These are phyloP conservation scores for Lucifuga dentata DNA, from an alignment of 2,113 vertebrate species.

Conservation along the genomic window DNA sequence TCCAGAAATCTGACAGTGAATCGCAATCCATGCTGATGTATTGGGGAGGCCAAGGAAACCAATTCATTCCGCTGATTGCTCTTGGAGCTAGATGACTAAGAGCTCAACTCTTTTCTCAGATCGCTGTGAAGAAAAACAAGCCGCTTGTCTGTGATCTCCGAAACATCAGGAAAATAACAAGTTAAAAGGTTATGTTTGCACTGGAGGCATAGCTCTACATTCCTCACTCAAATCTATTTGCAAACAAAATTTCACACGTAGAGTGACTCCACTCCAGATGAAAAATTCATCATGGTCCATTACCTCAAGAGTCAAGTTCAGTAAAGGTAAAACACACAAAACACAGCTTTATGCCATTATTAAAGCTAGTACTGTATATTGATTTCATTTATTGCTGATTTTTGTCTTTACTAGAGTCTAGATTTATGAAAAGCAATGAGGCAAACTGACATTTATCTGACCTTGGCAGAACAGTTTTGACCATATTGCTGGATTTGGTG, in stretches of 20 bases:
- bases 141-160: conserved; percentile 28
- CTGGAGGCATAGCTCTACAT: conserved; percentile 33
- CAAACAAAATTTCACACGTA: conserved; percentile 24
- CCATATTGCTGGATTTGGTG: neutral
- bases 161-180: conserved; percentile 53
- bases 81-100: conserved; percentile 53
- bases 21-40: conserved; percentile 32
- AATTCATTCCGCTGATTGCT: conserved; percentile 25
- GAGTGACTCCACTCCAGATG: conserved; percentile 14
- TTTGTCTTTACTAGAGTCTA: neutral
- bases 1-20: conserved; percentile 31
- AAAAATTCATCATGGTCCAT: conserved; percentile 49
- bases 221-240: conserved; percentile 36
- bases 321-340: conserved; percentile 59
- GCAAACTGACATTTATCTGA: neutral
- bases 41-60: conserved; percentile 18
- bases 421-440: neutral
- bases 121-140: conserved; percentile 31
- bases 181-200: conserved; percentile 57
- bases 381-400: neutral
- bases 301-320: conserved; percentile 37
- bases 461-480: neutral
- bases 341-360: neutral
- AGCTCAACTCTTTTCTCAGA: conserved; percentile 23
- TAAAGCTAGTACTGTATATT: conserved; percentile 1